These are phyloP conservation scores for Oreochromis spilurus DNA, from an alignment of 2,113 vertebrate species.

Conservation along the genomic window DNA sequence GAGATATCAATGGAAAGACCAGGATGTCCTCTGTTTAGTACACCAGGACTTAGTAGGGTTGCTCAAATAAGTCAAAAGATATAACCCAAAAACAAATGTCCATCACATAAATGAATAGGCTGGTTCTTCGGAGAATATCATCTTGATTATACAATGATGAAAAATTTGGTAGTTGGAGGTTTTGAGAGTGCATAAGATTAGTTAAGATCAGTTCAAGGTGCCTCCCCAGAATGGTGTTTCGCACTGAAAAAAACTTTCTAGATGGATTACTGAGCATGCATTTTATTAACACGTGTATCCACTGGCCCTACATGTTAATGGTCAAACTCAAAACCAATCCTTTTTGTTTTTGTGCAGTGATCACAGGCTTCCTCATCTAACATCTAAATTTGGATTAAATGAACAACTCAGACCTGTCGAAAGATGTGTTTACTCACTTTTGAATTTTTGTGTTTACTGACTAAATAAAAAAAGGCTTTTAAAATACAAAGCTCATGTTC, in stretches of 20 bases:
- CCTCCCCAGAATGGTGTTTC: neutral
- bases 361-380: neutral
- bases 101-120: neutral
- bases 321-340: neutral
- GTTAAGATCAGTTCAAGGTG: neutral
- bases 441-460: too few relatives aligned
- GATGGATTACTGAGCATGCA: neutral
- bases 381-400: neutral
- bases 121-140: neutral
- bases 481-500: neutral
- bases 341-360: neutral
- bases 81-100: neutral
- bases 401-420: too few relatives aligned
- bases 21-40: neutral
- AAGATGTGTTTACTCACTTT: too few relatives aligned
- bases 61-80: neutral
- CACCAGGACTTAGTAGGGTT: neutral
- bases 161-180: neutral
- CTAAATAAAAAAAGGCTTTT: neutral
- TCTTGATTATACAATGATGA: neutral
- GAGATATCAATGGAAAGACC: neutral
- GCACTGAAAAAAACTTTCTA: neutral
- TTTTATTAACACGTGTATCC: neutral
- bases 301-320: neutral
- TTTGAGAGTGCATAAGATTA: neutral